These are phyloP conservation scores for Acanthacorydalis orientalis DNA, from an alignment of 2,888 invertebrate genomes.

Conservation along the genomic window DNA sequence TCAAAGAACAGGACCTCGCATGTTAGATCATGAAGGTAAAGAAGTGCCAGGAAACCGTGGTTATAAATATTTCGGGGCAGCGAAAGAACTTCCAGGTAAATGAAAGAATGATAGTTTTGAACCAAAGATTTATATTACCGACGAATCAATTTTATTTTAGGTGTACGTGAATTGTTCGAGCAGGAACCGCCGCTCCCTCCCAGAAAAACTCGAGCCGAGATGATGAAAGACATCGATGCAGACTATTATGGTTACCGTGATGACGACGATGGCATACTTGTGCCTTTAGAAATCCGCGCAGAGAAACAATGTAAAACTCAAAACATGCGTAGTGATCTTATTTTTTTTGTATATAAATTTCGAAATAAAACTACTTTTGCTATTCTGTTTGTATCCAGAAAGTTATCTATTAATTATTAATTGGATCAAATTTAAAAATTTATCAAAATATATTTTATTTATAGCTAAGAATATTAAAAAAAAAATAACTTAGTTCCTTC, in stretches of 20 bases:
- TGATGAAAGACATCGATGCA: conserved; percentile 97
- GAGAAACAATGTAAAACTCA: conserved; percentile 46
- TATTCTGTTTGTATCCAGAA: too few relatives aligned
- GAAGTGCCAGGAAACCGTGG: conserved; percentile 97
- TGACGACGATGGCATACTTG: conserved; percentile 91
- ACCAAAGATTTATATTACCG: neutral
- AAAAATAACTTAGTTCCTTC: too few relatives aligned
- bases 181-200: conserved; percentile 85
- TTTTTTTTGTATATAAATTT: neutral
- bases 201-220: conserved; percentile 82
- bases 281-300: conserved; percentile 69
- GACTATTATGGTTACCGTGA: conserved; percentile 98
- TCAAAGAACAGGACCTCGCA: conserved; percentile 76
- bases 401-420: too few relatives aligned
- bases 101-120: neutral
- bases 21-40: conserved; percentile 84
- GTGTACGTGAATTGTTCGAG: conserved; percentile 93
- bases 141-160: conserved; percentile 21
- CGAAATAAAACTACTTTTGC: too few relatives aligned
- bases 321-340: too few relatives aligned
- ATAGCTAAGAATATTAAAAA: too few relatives aligned
- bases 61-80: conserved; percentile 97
- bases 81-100: conserved; percentile 84
- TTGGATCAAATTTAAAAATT: too few relatives aligned
- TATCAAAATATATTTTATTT: too few relatives aligned